Base-by-base conservation (phyloP, 1,140 invertebrate genomes). In the Myzus persicae region DNA sequence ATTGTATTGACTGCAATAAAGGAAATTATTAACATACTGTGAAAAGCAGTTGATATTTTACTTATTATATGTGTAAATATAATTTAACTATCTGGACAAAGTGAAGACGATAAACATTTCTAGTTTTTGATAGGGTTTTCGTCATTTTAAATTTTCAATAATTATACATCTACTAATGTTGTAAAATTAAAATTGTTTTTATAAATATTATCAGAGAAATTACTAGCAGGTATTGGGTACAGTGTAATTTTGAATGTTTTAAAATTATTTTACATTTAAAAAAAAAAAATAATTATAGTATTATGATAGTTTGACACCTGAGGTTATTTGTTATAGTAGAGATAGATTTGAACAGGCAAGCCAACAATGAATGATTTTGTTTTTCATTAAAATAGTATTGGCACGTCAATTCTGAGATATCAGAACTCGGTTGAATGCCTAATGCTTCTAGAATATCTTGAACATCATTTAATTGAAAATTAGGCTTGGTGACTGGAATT, bases 351-450 rank as follows among this genome's bases (percentile, higher is more conserved):
- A 93, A 93, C 9, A 85, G 8, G 40, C 67, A 42, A n/a, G 51
- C 11, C 26, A 93, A 54, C 31, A 93, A 93, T 84, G 76, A 85
- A 51, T 42, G 22, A 22, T 31, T 0, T 85, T 38, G 24, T 85
- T 93, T 93, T 38, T 85, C 36, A 51, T 59, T 51, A 54, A 84
- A 85, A 93, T 93, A 93, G 20, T 82, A 48, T 93, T 93, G 91
- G 31, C 44, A 84, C 4, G 46, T 51, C 8, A 48, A 84, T 51
- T 93, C 7, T 2, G 6, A 5, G n/a, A 84, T 54, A 54, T 85
- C 91, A 31, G 91, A 42, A 48, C 42, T 84, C 0, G 44, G 11
- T 22, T 93, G 91, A 14, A 93, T 20, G 36, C 91, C 91, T 31
- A 93, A 46, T 18, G 81, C 44, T 40, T 93, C 76, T 85, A 93